phyloP scores from a whole-genome alignment of 2,888 invertebrate species.

The Quadroppia sp. region DNA sequence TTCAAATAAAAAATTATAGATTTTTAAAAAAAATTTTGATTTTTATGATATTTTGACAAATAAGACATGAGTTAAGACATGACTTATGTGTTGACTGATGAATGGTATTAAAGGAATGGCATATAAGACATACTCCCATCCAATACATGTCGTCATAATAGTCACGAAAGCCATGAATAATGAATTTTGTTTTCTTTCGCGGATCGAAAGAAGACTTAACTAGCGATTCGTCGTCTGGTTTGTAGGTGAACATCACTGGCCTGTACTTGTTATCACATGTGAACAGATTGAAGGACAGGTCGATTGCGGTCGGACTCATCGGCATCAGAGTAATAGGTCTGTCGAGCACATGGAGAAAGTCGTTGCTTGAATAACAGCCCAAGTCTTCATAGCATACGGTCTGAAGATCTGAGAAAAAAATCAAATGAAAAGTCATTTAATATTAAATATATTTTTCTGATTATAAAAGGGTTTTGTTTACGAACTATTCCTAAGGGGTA shows the following conservation, averaged over 20 bases:
- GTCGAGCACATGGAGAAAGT: constrained; percentile 23
- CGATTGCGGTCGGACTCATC: constrained; percentile 31
- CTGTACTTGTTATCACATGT: constrained; percentile 36
- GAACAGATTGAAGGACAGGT: constrained; percentile 37
- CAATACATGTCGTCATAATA: constrained; percentile 43
- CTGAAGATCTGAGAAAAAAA: constrained; percentile 5
- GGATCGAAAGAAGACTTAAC: constrained; percentile 33
- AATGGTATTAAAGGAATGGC: too few relatives aligned
- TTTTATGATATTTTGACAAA: too few relatives aligned
- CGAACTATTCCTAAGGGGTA: not conserved
- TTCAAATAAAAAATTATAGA: too few relatives aligned
- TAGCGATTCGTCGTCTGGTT: constrained; percentile 19
- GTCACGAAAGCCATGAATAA: constrained; percentile 42
- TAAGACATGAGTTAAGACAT: too few relatives aligned
- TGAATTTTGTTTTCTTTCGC: constrained; percentile 37
- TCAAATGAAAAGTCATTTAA: too few relatives aligned
- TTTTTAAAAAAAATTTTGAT: too few relatives aligned
- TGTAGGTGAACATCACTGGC: constrained; percentile 29
- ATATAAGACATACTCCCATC: constrained; percentile 43
- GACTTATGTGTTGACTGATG: not conserved
- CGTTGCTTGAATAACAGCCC: constrained; percentile 32
- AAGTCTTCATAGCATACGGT: constrained; percentile 33
- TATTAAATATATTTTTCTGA: too few relatives aligned
- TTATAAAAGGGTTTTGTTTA: too few relatives aligned
- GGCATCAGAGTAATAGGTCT: constrained; percentile 5